These are phyloP conservation scores for Paratrypauchen microcephalus DNA, from an alignment of 2,797 vertebrate species.

Conservation along the genomic window DNA sequence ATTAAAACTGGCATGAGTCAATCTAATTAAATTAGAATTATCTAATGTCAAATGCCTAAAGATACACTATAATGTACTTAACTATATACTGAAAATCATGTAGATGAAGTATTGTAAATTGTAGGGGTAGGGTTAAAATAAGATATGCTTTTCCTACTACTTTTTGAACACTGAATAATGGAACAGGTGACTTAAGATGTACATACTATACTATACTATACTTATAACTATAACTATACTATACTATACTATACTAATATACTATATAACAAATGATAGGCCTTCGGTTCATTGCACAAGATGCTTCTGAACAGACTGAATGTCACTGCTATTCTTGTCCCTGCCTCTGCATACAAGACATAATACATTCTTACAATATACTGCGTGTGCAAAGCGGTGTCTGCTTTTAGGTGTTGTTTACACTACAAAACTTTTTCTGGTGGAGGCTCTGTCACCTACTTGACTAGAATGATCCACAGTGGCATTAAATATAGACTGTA, in stretches of 20 bases:
- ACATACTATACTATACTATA: conserved; percentile 23
- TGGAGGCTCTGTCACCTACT: background rate
- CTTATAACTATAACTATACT: no score
- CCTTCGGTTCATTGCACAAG: conserved; percentile 25
- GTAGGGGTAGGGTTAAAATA: no score
- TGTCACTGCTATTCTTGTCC: conserved; percentile 60
- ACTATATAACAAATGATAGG: conserved; percentile 34
- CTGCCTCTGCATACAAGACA: conserved; percentile 14
- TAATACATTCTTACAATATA: background rate
- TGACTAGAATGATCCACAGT: background rate
- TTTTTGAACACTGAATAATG: no score
- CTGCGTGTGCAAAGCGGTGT: background rate
- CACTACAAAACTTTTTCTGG: background rate
- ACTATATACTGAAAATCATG: no score
- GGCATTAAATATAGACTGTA: background rate
- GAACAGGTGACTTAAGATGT: conserved; percentile 12
- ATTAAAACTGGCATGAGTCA: background rate
- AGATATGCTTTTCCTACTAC: no score
- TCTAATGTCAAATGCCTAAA: no score
- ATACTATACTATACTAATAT: no score
- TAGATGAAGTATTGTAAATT: no score
- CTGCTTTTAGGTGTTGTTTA: background rate
- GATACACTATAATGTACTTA: no score
- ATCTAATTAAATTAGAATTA: no score
- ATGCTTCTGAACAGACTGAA: conserved; percentile 35